These are phyloP conservation scores for Romanogobio albipinnatus DNA, from an alignment of 2,113 vertebrate genomes.

Conservation along the genomic window DNA sequence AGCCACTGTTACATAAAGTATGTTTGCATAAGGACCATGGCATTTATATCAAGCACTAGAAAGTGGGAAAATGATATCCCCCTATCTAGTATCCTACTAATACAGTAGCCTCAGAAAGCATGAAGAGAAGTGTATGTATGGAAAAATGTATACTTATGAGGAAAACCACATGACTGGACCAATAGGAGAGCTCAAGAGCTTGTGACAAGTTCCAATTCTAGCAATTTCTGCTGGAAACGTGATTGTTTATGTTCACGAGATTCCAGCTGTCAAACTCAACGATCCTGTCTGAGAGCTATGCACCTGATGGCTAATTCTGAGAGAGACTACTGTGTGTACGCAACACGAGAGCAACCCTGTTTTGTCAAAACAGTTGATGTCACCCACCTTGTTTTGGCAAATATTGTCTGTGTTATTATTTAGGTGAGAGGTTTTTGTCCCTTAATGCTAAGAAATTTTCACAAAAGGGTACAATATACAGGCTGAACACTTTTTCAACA, in stretches of 20 bases:
- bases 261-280: not conserved
- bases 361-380: not conserved
- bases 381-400: not conserved
- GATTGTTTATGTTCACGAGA: not conserved
- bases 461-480: not conserved
- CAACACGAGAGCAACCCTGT: not conserved
- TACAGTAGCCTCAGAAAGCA: not conserved
- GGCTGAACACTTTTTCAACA: not conserved
- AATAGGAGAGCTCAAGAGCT: not conserved
- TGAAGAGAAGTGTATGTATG: not conserved
- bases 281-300: not conserved
- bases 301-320: not conserved
- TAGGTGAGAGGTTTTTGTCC: not conserved
- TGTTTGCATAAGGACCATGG: not conserved
- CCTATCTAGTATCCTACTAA: not conserved
- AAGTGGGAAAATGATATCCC: not conserved
- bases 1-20: constrained; percentile 20
- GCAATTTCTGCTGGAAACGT: not conserved
- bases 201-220: not conserved
- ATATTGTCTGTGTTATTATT: not conserved
- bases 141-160: not conserved
- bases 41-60: not conserved
- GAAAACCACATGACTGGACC: constrained; percentile 5
- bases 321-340: not conserved
- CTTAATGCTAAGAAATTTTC: not conserved